phyloP scores from a whole-genome alignment of 2,888 invertebrate species.

The Ptilodon capucinus region DNA sequence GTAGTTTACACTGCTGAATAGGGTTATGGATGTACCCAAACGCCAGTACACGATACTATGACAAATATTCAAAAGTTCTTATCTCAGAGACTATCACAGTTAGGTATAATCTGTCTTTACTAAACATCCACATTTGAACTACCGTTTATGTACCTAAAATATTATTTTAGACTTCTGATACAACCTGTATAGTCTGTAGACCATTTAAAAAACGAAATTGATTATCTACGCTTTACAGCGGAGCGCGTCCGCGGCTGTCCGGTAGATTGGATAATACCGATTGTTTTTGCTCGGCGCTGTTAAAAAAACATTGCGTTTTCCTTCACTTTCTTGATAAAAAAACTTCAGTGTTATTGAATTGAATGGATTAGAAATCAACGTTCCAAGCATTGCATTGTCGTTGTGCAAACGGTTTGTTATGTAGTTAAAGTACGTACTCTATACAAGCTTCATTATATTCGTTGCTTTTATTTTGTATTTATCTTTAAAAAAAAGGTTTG shows the following conservation, averaged over 20 bases:
- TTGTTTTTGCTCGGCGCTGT: slow-evolving; percentile 5
- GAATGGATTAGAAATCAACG: neutral
- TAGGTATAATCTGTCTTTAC: too few relatives aligned
- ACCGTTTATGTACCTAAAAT: too few relatives aligned
- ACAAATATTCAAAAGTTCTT: too few relatives aligned
- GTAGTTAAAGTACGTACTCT: too few relatives aligned
- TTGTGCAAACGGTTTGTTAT: neutral
- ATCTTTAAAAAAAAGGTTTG: too few relatives aligned
- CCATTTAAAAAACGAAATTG: slow-evolving; percentile 20
- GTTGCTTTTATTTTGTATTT: too few relatives aligned
- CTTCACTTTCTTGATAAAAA: neutral
- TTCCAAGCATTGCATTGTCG: neutral
- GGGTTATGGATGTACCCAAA: too few relatives aligned
- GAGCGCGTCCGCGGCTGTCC: neutral
- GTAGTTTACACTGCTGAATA: too few relatives aligned
- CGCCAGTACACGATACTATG: too few relatives aligned
- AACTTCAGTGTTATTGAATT: neutral
- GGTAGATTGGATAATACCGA: slow-evolving; percentile 1
- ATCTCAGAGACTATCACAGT: too few relatives aligned
- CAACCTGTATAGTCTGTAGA: neutral
- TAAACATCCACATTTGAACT: too few relatives aligned
- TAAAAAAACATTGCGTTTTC: neutral
- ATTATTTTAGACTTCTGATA: too few relatives aligned
- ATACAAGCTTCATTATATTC: neutral
- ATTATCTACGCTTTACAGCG: slow-evolving; percentile 13